phyloP scores from a whole-genome alignment of 2,113 vertebrate genomes.

The Passer domesticus region DNA sequence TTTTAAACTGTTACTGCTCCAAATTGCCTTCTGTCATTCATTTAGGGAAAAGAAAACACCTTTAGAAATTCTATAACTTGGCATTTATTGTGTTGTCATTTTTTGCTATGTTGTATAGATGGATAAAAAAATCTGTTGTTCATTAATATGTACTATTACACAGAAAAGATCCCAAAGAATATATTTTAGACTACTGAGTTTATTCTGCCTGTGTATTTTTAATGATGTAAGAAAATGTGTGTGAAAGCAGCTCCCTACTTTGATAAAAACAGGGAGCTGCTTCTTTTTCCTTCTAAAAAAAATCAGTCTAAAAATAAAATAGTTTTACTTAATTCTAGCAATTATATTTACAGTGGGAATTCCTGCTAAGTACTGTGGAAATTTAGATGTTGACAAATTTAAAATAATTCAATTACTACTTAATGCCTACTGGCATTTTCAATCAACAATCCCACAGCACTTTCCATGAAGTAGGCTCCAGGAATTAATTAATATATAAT shows the following conservation, averaged over 20 bases:
- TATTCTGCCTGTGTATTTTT: background rate
- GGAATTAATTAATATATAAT: conserved; percentile 26
- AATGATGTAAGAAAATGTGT: background rate
- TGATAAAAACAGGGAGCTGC: background rate
- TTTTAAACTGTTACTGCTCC: background rate
- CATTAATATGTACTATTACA: background rate
- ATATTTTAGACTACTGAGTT: background rate
- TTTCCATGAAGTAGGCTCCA: background rate
- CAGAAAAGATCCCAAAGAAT: background rate
- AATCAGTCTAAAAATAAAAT: background rate
- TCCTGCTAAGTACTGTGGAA: background rate
- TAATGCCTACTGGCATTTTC: background rate
- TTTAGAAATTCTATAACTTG: background rate
- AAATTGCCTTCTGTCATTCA: background rate
- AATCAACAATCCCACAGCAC: background rate
- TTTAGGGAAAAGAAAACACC: background rate
- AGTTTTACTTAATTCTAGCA: background rate
- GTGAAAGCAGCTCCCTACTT: background rate
- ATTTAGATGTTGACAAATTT: background rate
- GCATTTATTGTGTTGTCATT: background rate
- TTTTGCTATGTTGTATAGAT: background rate
- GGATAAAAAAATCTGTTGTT: background rate
- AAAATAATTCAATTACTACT: background rate
- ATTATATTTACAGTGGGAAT: background rate
- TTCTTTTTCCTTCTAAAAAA: background rate